Conservation (phyloP, 1,140 invertebrate species). For the Carcinoscorpius rotundicauda region DNA sequence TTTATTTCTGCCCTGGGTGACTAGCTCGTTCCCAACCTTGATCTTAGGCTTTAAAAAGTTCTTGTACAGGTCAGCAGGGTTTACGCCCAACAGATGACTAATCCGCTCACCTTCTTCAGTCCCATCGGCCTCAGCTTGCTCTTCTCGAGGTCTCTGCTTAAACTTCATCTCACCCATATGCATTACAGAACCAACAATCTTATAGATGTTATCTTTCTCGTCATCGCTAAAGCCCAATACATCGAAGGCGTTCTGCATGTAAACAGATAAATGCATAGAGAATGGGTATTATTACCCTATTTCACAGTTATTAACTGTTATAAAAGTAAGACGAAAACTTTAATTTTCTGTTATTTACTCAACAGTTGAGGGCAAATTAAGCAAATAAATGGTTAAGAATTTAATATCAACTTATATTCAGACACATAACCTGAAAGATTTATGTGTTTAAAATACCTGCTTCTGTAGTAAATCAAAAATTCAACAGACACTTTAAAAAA, state of each 20-base stretch:
- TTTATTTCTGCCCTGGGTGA: slow-evolving; percentile 47
- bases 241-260: slow-evolving; percentile 41
- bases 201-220: slow-evolving; percentile 47
- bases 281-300: no score
- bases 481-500: no score
- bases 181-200: slow-evolving; percentile 45
- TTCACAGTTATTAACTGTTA: no score
- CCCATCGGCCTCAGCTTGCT: slow-evolving; percentile 51
- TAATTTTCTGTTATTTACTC: no score
- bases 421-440: no score
- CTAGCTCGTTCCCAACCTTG: slow-evolving; percentile 44
- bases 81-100: slow-evolving; percentile 44
- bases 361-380: no score
- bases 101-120: slow-evolving; percentile 46
- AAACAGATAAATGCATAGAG: no score
- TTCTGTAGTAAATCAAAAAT: no score
- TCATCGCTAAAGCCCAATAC: slow-evolving; percentile 44
- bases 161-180: slow-evolving; percentile 50
- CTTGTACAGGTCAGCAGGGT: slow-evolving; percentile 44
- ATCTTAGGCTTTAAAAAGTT: slow-evolving; percentile 46
- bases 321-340: no score
- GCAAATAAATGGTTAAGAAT: no score
- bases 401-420: no score
- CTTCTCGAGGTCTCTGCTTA: slow-evolving; percentile 48
- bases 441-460: no score